phyloP scores from a whole-genome alignment of 2,797 vertebrate genomes.

The Hyperoplus lanceolatus region DNA sequence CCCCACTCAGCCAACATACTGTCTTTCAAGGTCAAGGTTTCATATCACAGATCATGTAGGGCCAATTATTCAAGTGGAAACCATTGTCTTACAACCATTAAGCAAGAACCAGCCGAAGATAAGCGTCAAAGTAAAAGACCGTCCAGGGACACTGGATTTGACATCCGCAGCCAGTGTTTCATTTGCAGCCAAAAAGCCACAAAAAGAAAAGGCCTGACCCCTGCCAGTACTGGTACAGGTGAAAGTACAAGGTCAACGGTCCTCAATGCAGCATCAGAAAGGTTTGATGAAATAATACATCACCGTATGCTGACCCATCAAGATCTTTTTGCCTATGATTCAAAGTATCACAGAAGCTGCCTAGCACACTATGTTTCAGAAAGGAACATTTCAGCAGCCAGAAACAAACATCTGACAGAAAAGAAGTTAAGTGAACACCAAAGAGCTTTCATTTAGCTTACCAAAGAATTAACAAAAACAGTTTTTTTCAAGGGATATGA shows the following conservation, averaged over 20 bases:
- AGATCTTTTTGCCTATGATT: constrained; percentile 1
- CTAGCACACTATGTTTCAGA: neutral
- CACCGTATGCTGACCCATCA: neutral
- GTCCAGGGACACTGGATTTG: neutral
- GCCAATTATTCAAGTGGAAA: neutral
- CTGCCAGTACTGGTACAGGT: neutral
- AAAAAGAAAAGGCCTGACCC: neutral
- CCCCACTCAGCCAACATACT: neutral
- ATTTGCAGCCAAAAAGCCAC: neutral
- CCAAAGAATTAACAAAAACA: neutral
- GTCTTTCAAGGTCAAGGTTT: neutral
- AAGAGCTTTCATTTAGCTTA: neutral
- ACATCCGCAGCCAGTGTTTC: neutral
- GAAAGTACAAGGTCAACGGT: neutral
- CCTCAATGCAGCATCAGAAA: neutral
- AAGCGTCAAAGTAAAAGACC: neutral
- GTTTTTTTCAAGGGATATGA: neutral
- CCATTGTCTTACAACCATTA: neutral
- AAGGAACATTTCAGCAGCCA: neutral
- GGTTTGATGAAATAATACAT: neutral
- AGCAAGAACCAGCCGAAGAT: neutral
- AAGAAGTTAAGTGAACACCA: neutral
- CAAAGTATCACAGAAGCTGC: neutral
- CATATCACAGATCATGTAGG: neutral
- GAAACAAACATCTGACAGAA: neutral